phyloP scores from a whole-genome alignment of 2,113 vertebrate genomes.

The Zosterops pallidus region DNA sequence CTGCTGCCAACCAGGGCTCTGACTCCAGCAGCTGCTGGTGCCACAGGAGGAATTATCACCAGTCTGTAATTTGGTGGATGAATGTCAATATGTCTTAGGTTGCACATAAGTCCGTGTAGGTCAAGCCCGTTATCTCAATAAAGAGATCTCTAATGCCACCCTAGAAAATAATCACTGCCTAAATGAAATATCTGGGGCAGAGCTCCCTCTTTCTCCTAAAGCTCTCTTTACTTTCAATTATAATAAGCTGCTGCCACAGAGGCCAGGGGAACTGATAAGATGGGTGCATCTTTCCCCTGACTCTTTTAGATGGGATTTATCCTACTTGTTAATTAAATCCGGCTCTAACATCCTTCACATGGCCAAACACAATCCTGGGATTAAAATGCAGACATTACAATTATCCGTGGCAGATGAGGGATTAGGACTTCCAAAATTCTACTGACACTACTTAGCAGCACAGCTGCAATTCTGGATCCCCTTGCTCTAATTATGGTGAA shows the following conservation, averaged over 20 bases:
- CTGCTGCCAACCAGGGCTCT: background rate
- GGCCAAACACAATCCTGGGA: slow-evolving; percentile 59
- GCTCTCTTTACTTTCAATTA: slow-evolving; percentile 20
- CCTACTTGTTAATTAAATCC: slow-evolving; percentile 60
- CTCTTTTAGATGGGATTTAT: slow-evolving; percentile 34
- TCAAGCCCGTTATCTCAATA: background rate
- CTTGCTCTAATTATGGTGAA: slow-evolving; percentile 5
- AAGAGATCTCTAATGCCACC: background rate
- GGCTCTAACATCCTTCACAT: slow-evolving; percentile 5
- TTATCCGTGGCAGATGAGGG: slow-evolving; percentile 48
- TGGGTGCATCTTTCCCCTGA: slow-evolving; percentile 8
- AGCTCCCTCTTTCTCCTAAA: slow-evolving; percentile 7
- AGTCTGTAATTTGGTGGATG: background rate
- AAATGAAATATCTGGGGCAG: slow-evolving; percentile 16
- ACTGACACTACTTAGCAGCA: slow-evolving; percentile 41
- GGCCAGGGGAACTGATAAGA: background rate
- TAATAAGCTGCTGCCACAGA: slow-evolving; percentile 12
- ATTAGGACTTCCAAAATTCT: slow-evolving; percentile 58
- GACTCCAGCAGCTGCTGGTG: background rate
- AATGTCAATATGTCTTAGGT: background rate
- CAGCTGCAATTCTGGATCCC: slow-evolving; percentile 37
- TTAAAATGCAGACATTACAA: slow-evolving; percentile 67
- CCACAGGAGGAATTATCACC: background rate
- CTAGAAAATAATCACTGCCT: slow-evolving; percentile 16
- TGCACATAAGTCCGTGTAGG: background rate